Percentiles rank a stretch among this genome's conserved stretches.
These are phyloP conservation scores for Bradypodion pumilum DNA, from an alignment of 2,797 vertebrate species.

Conservation along the genomic window DNA sequence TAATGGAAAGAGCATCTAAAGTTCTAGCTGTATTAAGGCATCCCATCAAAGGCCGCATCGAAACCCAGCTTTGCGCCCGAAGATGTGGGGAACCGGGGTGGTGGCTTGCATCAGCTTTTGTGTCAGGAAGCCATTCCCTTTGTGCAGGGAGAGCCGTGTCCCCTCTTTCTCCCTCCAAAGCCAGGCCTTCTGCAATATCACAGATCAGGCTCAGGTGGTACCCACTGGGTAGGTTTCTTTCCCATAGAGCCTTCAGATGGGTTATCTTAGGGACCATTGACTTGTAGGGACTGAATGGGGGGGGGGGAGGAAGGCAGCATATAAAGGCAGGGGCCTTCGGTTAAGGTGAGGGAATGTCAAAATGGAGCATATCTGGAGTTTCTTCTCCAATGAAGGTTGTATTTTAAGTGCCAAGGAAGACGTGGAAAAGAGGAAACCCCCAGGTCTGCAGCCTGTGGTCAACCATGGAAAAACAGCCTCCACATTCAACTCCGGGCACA, in stretches of 20 bases:
- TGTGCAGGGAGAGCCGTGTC: neutral
- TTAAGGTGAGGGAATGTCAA: neutral
- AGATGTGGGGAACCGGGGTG: neutral
- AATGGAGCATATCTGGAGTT: neutral
- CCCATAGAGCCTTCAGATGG: neutral
- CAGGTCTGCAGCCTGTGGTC: neutral
- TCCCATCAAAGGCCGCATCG: neutral
- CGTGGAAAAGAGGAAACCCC: neutral
- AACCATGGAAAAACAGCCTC: neutral
- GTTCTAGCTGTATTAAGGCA: no score
- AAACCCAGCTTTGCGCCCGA: fast-evolving
- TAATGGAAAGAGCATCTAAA: no score
- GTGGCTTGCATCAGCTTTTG: neutral
- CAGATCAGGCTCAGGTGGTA: no score
- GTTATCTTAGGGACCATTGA: no score
- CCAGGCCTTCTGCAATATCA: no score
- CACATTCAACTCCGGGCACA: neutral
- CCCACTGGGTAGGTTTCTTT: no score
- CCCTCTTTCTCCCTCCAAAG: neutral
- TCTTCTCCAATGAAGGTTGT: neutral
- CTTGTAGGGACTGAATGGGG: neutral
- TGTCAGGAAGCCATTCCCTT: neutral
- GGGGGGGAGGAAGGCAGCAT: neutral
- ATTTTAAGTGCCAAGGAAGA: neutral
- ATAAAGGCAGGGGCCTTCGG: no score